Evolutionary conservation across 1,140 invertebrate genomes (phyloP).

Genomic region (Epicauta chinensis): DNA sequence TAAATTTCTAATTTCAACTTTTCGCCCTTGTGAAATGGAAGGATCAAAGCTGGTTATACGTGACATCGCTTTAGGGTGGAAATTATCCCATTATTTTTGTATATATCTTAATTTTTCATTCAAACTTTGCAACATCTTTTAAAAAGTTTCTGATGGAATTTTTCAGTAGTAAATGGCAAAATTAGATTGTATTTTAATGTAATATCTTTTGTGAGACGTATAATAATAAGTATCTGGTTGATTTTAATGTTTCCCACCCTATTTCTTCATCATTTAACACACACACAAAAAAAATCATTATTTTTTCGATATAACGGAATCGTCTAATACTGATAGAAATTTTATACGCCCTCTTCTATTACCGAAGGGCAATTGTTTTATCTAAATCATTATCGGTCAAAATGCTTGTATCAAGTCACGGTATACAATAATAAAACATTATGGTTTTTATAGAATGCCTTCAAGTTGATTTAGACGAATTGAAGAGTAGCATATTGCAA

Average conservation of each 20-base stretch:
- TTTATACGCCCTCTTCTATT: conserved; percentile 3
- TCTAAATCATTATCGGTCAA: conserved; percentile 11
- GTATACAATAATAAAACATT: conserved; percentile 10
- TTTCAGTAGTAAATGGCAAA: conserved; percentile 8
- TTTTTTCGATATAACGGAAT: neutral
- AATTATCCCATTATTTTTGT: conserved; percentile 14
- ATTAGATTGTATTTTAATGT: conserved; percentile 16
- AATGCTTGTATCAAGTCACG: conserved; percentile 13
- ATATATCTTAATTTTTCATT: conserved; percentile 21
- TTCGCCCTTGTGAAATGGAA: conserved; percentile 3
- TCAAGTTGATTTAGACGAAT: conserved; percentile 14
- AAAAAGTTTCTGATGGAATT: conserved; percentile 14
- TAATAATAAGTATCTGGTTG: conserved; percentile 4
- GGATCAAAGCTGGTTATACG: conserved; percentile 4
- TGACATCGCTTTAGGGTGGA: conserved; percentile 5
- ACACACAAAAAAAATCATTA: too few relatives aligned
- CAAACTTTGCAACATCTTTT: conserved; percentile 7
- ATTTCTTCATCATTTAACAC: too few relatives aligned
- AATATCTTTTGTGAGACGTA: conserved; percentile 6
- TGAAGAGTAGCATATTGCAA: conserved; percentile 15
- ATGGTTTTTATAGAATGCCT: conserved; percentile 1
- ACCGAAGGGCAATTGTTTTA: conserved; percentile 11
- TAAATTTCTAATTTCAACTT: conserved; percentile 10
- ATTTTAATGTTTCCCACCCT: too few relatives aligned
- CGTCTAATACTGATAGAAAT: conserved; percentile 13